phyloP scores from a whole-genome alignment of 2,797 vertebrate species.

The Hyperoplus immaculatus region DNA sequence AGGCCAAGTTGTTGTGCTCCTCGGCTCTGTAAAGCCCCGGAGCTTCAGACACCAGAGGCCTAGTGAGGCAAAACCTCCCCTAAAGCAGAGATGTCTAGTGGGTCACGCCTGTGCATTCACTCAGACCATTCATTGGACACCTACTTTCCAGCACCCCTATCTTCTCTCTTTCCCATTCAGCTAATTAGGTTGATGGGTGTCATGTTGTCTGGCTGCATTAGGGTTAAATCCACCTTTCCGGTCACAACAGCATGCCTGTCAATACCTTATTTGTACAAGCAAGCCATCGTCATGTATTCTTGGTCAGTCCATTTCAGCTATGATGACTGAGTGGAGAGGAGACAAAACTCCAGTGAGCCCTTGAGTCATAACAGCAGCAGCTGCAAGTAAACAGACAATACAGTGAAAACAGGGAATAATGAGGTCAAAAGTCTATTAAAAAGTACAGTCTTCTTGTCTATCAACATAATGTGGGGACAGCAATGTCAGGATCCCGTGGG shows the following conservation, averaged over 20 bases:
- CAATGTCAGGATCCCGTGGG: neutral
- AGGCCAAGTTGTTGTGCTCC: constrained; percentile 8
- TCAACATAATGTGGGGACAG: neutral
- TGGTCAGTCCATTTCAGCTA: neutral
- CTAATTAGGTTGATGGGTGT: constrained; percentile 76
- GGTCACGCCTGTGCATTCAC: constrained; percentile 48
- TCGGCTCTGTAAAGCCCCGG: constrained; percentile 23
- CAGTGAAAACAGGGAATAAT: neutral
- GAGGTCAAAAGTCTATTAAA: neutral
- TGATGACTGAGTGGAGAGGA: neutral
- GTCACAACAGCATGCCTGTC: constrained; percentile 23
- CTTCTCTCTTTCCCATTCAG: constrained; percentile 29
- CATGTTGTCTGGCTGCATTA: constrained; percentile 63
- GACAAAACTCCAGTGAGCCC: neutral
- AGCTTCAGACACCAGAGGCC: constrained; percentile 50
- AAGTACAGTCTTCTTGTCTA: neutral
- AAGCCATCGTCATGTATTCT: neutral
- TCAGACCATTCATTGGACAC: constrained; percentile 29
- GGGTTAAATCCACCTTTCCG: constrained; percentile 51
- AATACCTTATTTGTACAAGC: constrained; percentile 25
- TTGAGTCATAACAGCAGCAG: neutral
- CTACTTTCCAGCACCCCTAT: constrained; percentile 10
- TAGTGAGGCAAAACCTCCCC: constrained; percentile 36
- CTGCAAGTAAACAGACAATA: neutral
- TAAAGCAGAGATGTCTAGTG: constrained; percentile 29